These are phyloP conservation scores for Microctonus brassicae DNA, from an alignment of 2,888 invertebrate species.

Conservation along the genomic window DNA sequence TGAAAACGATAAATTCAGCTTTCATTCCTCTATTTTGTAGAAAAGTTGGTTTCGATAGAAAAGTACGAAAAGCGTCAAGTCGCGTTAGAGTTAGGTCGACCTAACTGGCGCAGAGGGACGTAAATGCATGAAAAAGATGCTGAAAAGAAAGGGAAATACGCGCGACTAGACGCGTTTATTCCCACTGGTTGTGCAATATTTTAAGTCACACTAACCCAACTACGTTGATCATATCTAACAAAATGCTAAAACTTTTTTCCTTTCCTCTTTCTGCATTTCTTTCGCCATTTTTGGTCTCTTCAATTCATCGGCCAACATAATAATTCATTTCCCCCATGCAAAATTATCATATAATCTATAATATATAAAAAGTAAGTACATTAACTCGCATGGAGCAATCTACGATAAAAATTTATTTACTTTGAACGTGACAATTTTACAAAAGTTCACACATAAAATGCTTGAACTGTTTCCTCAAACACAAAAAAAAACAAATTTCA, in stretches of 20 bases:
- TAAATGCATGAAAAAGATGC: constrained; percentile 22
- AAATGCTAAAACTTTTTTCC: background rate
- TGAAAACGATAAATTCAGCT: constrained; percentile 30
- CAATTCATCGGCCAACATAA: constrained; percentile 2
- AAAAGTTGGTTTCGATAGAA: constrained; percentile 34
- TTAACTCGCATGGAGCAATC: background rate
- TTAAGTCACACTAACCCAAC: constrained; percentile 9
- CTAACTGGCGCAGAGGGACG: constrained; percentile 17
- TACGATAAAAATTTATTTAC: background rate
- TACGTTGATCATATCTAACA: constrained; percentile 10
- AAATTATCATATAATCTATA: background rate
- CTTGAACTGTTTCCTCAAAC: background rate
- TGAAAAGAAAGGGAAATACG: constrained; percentile 28
- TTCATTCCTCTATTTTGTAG: constrained; percentile 11
- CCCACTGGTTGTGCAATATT: constrained; percentile 16
- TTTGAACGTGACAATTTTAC: background rate
- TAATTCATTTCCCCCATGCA: background rate
- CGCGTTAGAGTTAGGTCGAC: constrained; percentile 27
- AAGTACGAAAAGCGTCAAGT: constrained; percentile 31
- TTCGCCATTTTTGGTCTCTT: background rate
- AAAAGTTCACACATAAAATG: background rate
- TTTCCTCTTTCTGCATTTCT: background rate
- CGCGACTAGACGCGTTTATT: constrained; percentile 21
- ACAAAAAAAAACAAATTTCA: background rate
- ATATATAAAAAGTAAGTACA: background rate